Conservation (phyloP, 2,113 vertebrate species). For the Microcebus jonahi region DNA sequence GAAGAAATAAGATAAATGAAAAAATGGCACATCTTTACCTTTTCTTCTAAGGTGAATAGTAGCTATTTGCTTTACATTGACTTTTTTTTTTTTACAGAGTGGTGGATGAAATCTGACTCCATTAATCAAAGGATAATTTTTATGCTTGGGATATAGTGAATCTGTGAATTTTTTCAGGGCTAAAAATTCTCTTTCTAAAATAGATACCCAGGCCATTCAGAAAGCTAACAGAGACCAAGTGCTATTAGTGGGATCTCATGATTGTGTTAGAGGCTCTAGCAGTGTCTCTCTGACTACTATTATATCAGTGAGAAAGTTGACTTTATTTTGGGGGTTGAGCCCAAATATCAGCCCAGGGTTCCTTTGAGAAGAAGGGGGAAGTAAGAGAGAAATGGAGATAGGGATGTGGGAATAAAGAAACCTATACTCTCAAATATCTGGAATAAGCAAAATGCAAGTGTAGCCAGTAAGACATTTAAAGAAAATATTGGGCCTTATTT, state of each 20-base stretch:
- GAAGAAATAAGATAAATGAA: conserved; percentile 7
- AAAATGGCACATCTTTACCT: not conserved
- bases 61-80: conserved; percentile 17
- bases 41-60: conserved; percentile 34
- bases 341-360: not conserved
- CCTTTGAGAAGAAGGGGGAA: conserved; percentile 13
- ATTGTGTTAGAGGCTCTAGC: not conserved
- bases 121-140: not conserved
- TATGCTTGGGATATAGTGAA: not conserved
- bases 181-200: conserved; percentile 20
- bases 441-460: conserved; percentile 37
- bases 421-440: not conserved
- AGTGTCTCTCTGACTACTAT: not conserved
- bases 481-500: not conserved
- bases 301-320: not conserved
- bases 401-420: not conserved
- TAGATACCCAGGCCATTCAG: not conserved
- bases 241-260: not conserved
- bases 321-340: conserved; percentile 25
- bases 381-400: not conserved
- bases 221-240: not conserved
- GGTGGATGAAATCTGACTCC: conserved; percentile 5
- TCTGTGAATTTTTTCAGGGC: not conserved
- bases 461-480: conserved; percentile 44
- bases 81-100: not conserved